Percentiles rank a stretch among this genome's conserved stretches.
Evolutionary conservation across 2,888 invertebrate species (phyloP).

Genomic region (Drosophila falleni): DNA sequence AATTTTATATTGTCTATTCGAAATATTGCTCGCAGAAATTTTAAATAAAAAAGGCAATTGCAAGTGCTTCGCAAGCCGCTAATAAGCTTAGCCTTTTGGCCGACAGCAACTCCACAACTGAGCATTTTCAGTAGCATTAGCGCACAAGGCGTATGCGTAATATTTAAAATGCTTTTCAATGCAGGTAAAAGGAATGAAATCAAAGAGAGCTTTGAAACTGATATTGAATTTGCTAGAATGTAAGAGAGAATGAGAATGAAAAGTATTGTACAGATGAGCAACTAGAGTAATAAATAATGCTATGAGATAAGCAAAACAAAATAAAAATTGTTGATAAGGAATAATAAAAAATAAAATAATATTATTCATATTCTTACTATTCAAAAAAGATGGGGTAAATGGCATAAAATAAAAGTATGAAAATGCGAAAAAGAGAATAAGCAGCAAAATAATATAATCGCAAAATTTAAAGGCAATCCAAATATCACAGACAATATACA

Average conservation of each 20-base stretch:
- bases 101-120: constrained; percentile 17
- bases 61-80: constrained; percentile 50
- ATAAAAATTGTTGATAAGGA: too few relatives aligned
- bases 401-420: too few relatives aligned
- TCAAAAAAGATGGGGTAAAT: too few relatives aligned
- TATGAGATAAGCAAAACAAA: too few relatives aligned
- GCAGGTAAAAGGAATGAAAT: constrained; percentile 24
- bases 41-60: constrained; percentile 50
- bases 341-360: too few relatives aligned
- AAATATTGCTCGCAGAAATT: constrained; percentile 20
- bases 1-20: constrained; percentile 36
- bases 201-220: background rate
- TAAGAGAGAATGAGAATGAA: too few relatives aligned
- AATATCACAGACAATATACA: background rate
- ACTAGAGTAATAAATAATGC: too few relatives aligned
- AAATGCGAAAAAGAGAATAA: too few relatives aligned
- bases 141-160: constrained; percentile 56
- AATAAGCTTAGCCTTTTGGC: constrained; percentile 68
- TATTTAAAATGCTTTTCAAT: constrained; percentile 12
- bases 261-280: too few relatives aligned
- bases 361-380: too few relatives aligned
- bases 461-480: background rate
- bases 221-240: too few relatives aligned
- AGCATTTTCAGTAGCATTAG: background rate
- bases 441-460: background rate